These are phyloP conservation scores for Neoascia interrupta DNA, from an alignment of 2,888 invertebrate species.

Conservation along the genomic window DNA sequence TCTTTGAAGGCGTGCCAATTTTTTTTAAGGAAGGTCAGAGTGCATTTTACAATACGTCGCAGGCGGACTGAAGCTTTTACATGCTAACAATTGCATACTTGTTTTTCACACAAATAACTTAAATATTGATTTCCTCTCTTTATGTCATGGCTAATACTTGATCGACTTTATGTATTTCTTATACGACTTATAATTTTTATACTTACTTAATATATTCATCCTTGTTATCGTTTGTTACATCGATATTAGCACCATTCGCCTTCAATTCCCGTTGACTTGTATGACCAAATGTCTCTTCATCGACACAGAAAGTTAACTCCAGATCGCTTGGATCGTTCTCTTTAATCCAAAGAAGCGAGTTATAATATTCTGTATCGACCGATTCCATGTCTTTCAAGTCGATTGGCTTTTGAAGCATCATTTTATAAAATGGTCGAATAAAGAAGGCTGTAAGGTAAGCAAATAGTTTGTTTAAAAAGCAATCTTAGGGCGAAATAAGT, in stretches of 20 bases:
- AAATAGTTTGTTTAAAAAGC: neutral
- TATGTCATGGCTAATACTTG: no score
- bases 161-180: no score
- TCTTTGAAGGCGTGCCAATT: no score
- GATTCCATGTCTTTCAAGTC: slow-evolving; percentile 99
- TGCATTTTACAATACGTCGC: no score
- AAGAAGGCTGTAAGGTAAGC: slow-evolving; percentile 90
- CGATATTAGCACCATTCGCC: slow-evolving; percentile 92
- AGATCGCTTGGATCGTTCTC: slow-evolving; percentile 98
- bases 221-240: slow-evolving; percentile 96
- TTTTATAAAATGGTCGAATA: slow-evolving; percentile 99
- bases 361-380: slow-evolving; percentile 99
- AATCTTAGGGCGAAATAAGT: neutral
- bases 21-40: no score
- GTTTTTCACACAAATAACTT: no score
- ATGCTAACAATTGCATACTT: no score
- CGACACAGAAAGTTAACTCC: slow-evolving; percentile 96
- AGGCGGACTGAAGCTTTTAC: no score
- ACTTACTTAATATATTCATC: slow-evolving; percentile 96
- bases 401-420: slow-evolving; percentile 98
- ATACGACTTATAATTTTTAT: neutral
- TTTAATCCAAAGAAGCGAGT: slow-evolving; percentile 89
- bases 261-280: slow-evolving; percentile 95
- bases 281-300: slow-evolving; percentile 98
- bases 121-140: no score